Percentiles rank a stretch among this genome's conserved stretches.
Evolutionary conservation across 2,888 invertebrate species (phyloP).

Genomic region (Slavum lentiscoides): DNA sequence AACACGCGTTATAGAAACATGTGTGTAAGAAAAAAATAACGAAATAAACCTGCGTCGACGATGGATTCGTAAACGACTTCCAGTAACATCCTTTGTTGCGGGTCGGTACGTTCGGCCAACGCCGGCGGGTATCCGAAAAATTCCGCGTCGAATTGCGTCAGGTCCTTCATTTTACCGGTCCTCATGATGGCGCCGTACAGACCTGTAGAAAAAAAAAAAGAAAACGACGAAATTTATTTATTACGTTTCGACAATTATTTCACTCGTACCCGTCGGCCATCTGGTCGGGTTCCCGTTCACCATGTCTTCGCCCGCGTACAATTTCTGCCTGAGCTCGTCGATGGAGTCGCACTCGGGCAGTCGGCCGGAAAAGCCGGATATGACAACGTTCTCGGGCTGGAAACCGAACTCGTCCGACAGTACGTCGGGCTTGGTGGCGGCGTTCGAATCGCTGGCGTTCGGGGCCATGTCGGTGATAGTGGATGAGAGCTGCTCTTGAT

Average conservation of each 20-base stretch:
- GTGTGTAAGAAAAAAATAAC: no score
- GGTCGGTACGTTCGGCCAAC: conserved; percentile 60
- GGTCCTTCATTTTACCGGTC: conserved; percentile 54
- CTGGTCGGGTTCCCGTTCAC: conserved; percentile 87
- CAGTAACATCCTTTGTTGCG: conserved; percentile 62
- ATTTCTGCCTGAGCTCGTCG: conserved; percentile 87
- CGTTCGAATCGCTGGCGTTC: conserved; percentile 5
- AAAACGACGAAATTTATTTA: background rate
- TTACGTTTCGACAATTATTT: no score
- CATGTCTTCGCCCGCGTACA: conserved; percentile 83
- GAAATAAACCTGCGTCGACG: conserved; percentile 61
- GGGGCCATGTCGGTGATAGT: conserved; percentile 6
- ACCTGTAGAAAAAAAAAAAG: conserved; percentile 13
- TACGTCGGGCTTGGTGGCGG: conserved; percentile 9
- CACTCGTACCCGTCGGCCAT: conserved; percentile 72
- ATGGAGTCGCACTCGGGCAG: conserved; percentile 90
- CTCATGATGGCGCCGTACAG: conserved; percentile 54
- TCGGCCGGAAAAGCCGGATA: conserved; percentile 79
- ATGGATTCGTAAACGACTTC: conserved; percentile 63
- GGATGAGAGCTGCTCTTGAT: no score
- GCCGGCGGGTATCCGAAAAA: conserved; percentile 60
- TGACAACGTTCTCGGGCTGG: conserved; percentile 64
- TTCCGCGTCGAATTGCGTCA: conserved; percentile 59
- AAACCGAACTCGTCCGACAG: conserved; percentile 41
- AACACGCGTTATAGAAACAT: no score